phyloP scores from a whole-genome alignment of 2,888 invertebrate genomes.

The Spisula subtruncata region DNA sequence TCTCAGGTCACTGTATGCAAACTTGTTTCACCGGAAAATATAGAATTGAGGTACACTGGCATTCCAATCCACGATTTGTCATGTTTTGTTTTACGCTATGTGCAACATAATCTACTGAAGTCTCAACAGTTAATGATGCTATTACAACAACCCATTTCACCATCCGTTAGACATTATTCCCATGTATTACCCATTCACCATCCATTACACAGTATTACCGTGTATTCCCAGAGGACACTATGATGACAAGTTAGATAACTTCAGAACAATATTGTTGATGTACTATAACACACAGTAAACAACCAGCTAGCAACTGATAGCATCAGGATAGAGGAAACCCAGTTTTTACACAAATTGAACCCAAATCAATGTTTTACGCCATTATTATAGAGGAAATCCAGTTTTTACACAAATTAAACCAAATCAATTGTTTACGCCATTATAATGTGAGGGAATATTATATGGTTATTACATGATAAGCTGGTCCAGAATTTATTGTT shows the following conservation, averaged over 20 bases:
- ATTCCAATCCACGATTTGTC: background rate
- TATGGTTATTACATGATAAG: background rate
- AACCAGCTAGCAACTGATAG: background rate
- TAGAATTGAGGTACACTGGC: background rate
- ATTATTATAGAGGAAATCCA: background rate
- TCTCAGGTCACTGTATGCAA: too few species aligned
- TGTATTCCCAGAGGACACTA: background rate
- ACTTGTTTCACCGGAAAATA: too few species aligned
- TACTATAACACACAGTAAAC: conserved; percentile 7
- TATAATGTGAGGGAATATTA: background rate
- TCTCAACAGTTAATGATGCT: conserved; percentile 11
- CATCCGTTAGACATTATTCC: conserved; percentile 40
- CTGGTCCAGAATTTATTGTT: background rate
- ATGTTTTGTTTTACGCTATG: background rate
- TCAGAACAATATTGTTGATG: conserved; percentile 21
- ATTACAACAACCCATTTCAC: conserved; percentile 36
- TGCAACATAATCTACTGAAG: background rate
- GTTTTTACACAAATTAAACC: background rate
- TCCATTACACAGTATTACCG: too few species aligned
- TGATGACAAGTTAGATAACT: background rate
- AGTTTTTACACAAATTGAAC: background rate
- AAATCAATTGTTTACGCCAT: background rate
- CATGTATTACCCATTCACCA: conserved; percentile 31
- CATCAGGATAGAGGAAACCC: background rate
- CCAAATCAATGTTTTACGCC: conserved; percentile 1